These are phyloP conservation scores for Galaxias olidus DNA, from an alignment of 2,797 vertebrate genomes.

Conservation along the genomic window DNA sequence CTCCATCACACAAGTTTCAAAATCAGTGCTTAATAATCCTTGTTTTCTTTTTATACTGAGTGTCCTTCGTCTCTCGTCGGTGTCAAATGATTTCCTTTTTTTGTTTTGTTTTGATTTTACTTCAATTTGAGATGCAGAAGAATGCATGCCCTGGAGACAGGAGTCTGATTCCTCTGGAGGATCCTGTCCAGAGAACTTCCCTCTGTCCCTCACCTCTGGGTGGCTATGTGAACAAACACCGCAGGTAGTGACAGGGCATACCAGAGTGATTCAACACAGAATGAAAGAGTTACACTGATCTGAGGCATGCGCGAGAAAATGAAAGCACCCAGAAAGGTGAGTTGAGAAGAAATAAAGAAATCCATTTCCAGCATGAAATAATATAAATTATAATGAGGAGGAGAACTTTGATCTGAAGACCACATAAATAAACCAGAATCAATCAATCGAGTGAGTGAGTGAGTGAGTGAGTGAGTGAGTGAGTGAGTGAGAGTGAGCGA, in stretches of 20 bases:
- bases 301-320: slow-evolving; percentile 46
- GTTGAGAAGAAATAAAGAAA: slow-evolving; percentile 12
- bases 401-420: slow-evolving; percentile 27
- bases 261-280: slow-evolving; percentile 17
- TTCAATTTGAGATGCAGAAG: slow-evolving; percentile 19
- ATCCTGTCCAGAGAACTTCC: too few species aligned
- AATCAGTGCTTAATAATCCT: too few species aligned
- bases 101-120: slow-evolving; percentile 3
- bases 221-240: slow-evolving; percentile 70
- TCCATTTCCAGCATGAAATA: slow-evolving; percentile 23
- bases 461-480: slow-evolving; percentile 2
- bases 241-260: slow-evolving; percentile 46
- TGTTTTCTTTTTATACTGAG: too few species aligned
- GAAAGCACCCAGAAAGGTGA: slow-evolving; percentile 21
- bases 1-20: too few species aligned
- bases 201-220: slow-evolving; percentile 59
- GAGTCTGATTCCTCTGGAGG: too few species aligned
- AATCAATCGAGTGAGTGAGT: slow-evolving; percentile 35
- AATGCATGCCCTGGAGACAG: not conserved
- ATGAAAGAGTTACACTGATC: slow-evolving; percentile 32
- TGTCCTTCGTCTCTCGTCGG: not conserved
- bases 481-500: too few species aligned
- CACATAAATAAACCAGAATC: slow-evolving; percentile 26
- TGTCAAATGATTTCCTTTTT: not conserved
- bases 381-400: slow-evolving; percentile 28